These are phyloP conservation scores for Micropoecilia bifurca DNA, from an alignment of 2,797 vertebrate species.

Conservation along the genomic window DNA sequence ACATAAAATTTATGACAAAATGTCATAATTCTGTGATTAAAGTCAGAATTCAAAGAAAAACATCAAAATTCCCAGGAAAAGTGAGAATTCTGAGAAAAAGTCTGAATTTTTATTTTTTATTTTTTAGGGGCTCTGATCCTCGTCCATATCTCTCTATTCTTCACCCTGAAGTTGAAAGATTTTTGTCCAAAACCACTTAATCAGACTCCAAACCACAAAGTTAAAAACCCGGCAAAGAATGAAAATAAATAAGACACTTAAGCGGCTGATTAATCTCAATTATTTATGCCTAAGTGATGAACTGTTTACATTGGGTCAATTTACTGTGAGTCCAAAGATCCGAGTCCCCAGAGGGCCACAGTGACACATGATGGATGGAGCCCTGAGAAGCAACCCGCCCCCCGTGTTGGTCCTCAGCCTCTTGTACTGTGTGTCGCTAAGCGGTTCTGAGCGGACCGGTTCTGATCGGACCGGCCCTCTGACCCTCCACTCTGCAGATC, in stretches of 20 bases:
- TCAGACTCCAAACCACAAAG: not conserved
- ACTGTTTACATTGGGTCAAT: constrained; percentile 27
- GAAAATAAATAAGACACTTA: constrained; percentile 1
- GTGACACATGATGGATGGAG: constrained; percentile 78
- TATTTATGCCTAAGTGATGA: constrained; percentile 21
- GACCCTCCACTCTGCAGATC: constrained; percentile 67
- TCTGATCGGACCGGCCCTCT: constrained; percentile 69
- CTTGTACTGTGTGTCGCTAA: constrained; percentile 77
- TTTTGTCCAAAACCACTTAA: constrained; percentile 2
- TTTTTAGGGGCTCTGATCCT: too few relatives aligned
- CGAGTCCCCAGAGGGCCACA: constrained; percentile 50
- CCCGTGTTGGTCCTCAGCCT: constrained; percentile 39
- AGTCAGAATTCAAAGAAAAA: too few relatives aligned
- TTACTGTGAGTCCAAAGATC: constrained; percentile 45
- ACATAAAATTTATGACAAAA: too few relatives aligned
- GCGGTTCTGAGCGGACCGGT: too few relatives aligned
- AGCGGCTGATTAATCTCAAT: constrained; percentile 8
- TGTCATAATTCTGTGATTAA: too few relatives aligned
- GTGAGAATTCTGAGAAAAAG: too few relatives aligned
- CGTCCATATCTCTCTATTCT: not conserved
- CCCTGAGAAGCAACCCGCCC: constrained; percentile 49
- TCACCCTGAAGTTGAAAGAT: not conserved
- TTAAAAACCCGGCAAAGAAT: constrained; percentile 9
- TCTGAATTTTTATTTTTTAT: too few relatives aligned
- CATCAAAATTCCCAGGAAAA: too few relatives aligned